Base-by-base conservation (phyloP, 2,113 vertebrate species). In the Chaenocephalus aceratus region DNA sequence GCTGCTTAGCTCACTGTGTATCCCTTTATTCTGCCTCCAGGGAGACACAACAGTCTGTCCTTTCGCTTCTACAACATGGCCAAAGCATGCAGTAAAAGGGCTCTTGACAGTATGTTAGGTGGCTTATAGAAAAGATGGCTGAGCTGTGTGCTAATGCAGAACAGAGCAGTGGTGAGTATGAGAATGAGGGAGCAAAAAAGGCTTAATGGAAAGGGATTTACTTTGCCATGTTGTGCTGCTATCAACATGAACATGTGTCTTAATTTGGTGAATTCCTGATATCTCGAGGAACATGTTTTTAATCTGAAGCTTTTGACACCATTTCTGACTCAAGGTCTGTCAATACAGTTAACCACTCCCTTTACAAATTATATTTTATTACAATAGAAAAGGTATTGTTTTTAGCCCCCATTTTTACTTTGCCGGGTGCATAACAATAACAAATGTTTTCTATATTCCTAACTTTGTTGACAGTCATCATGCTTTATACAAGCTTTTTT, bases 21-120 rank as follows among this genome's bases (percentile, higher is more conserved):
- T 60, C 15, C 72, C 59, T 67, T 46, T 13, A 36, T 77, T 90
- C 67, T 72, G 69, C 77, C 79, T 81, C 75, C 41, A 58, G 66
- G 56, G 49, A 83, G 64, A 87, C 79, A 61, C 53, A 72, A 41
- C 52, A 75, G 67, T 67, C 65, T 68, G 60, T 65, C 72, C 36
- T 74, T 58, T 13, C 66, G 62, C 68, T 53, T 79, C 45, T 85
- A 44, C 51, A 69, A 82, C 82, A 89, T 26, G 57, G 13, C 41
- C 66, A 49, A 65, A 61, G 66, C 59, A 58, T 53, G 64, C 36
- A 67, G 34, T 60, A 11, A 77, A 87, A 87, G 62, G 45, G 49
- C 60, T 83, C 34, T 34, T 23, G 48, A 69, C n/a, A 57, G 44
- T 59, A 45, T 73, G 48, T 79, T 58, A 68, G 72, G 46, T 76